phyloP scores from a whole-genome alignment of 2,113 vertebrate species.

The Cochlearius cochlearius region DNA sequence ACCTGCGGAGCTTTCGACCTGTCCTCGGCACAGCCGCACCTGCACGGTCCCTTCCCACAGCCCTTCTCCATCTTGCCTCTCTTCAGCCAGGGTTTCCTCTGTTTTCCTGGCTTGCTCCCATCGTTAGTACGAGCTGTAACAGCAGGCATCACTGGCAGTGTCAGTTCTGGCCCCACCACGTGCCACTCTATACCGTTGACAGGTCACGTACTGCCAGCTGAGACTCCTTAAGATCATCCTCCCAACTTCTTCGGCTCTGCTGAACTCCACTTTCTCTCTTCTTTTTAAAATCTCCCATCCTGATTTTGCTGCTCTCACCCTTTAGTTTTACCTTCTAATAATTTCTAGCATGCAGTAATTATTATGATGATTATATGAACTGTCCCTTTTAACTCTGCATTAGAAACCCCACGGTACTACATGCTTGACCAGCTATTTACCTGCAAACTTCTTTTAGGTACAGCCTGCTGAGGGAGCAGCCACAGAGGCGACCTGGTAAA shows the following conservation, averaged over 20 bases:
- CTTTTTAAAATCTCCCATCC: neutral
- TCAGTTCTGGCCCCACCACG: neutral
- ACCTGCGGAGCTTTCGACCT: neutral
- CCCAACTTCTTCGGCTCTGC: neutral
- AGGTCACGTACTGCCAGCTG: neutral
- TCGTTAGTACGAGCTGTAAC: rapidly evolving
- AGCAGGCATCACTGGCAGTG: too few relatives aligned
- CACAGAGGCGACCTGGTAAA: neutral
- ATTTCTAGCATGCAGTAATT: neutral
- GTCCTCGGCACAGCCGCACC: neutral
- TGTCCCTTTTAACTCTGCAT: neutral
- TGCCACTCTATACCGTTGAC: neutral
- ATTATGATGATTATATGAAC: neutral
- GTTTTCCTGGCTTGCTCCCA: neutral
- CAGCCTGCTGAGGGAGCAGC: neutral
- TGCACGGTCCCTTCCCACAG: neutral
- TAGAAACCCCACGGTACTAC: neutral
- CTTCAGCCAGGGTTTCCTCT: neutral
- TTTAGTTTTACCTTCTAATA: neutral
- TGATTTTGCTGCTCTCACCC: neutral
- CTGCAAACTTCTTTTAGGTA: neutral
- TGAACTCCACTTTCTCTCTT: neutral
- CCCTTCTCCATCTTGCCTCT: neutral
- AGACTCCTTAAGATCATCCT: neutral
- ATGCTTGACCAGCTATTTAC: neutral